A percentile compares a stretch with the other conserved stretches of the same genome.
phyloP scores from a whole-genome alignment of 2,888 invertebrate genomes.

The Diploptera punctata region DNA sequence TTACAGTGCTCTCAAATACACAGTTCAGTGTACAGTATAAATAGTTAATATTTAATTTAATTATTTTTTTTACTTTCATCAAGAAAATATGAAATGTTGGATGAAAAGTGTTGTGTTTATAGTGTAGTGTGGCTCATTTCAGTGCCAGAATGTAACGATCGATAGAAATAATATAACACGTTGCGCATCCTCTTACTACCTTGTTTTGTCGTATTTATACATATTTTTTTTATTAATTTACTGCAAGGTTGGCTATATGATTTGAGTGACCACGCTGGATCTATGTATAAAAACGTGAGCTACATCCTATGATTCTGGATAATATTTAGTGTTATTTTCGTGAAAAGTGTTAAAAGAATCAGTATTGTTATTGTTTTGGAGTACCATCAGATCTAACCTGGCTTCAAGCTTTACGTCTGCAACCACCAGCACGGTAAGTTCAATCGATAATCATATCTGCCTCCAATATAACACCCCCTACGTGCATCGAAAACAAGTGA shows the following conservation, averaged over 20 bases:
- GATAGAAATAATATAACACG: constrained; percentile 8
- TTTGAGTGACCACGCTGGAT: too few species aligned
- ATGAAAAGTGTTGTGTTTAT: not conserved
- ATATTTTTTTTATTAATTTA: too few species aligned
- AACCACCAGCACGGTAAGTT: not conserved
- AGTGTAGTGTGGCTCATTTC: not conserved
- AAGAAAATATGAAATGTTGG: too few species aligned
- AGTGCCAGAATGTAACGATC: not conserved
- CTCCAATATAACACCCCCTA: too few species aligned
- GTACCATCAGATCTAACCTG: not conserved
- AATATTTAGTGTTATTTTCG: not conserved
- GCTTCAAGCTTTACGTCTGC: too few species aligned
- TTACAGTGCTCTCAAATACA: too few species aligned
- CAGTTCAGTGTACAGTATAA: too few species aligned
- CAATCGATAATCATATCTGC: not conserved
- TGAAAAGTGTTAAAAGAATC: not conserved
- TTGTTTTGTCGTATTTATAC: too few species aligned
- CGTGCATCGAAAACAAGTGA: too few species aligned
- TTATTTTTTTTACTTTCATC: too few species aligned
- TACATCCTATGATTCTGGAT: not conserved
- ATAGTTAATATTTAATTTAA: too few species aligned
- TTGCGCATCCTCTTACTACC: not conserved
- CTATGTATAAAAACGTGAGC: not conserved
- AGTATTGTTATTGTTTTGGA: not conserved
- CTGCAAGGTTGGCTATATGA: too few species aligned